Base-by-base conservation (phyloP, 2,797 vertebrate species). In the Lerista edwardsae region DNA sequence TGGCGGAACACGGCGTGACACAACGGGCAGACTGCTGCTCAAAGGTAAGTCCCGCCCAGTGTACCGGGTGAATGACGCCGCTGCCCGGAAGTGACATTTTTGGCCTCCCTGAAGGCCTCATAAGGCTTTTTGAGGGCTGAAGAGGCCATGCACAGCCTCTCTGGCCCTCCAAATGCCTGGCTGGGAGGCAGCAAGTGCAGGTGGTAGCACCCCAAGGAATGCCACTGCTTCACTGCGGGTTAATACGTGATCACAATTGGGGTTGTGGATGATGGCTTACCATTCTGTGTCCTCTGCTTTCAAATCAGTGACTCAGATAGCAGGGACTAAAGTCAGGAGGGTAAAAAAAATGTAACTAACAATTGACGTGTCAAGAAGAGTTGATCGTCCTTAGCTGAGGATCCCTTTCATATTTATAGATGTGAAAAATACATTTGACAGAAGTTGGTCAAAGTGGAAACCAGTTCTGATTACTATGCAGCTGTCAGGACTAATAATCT, bases 341-440 rank as follows among this genome's bases (percentile, higher is more conserved):
- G 36, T 44, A 57, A 0, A 0, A 65, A 69, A 55, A 77, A 85
- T 57, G 14, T n/a, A 12, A 51, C 47, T 82, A 80, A 80, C 69
- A 79, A 47, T 65, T 78, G 80, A 7, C 7, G 72, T 82, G 6
- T 77, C 83, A 64, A 83, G 76, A 83, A 47, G 0, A 12, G 79
- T 84, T 87, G 68, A 62, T 19, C 71, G 75, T 8, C 3, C 6
- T 6, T 59, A 2, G 47, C 11, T 47, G n/a, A 44, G 51, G 76
- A 81, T 75, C 44, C 83, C 64, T 79, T 84, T 90, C 31, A 79
- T 25, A 6, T 27, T 0, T 29, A 39, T 15, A 80, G 14, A 34
- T 77, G 57, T 57, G 59, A 86, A 78, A 85, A 93, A 15, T 7
- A 39, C 31, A 76, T 57, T 91, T 91, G 71, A 87, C 72, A 75